These are phyloP conservation scores for Crossoptilon crossoptilon DNA, from an alignment of 2,797 vertebrate genomes.

Conservation along the genomic window DNA sequence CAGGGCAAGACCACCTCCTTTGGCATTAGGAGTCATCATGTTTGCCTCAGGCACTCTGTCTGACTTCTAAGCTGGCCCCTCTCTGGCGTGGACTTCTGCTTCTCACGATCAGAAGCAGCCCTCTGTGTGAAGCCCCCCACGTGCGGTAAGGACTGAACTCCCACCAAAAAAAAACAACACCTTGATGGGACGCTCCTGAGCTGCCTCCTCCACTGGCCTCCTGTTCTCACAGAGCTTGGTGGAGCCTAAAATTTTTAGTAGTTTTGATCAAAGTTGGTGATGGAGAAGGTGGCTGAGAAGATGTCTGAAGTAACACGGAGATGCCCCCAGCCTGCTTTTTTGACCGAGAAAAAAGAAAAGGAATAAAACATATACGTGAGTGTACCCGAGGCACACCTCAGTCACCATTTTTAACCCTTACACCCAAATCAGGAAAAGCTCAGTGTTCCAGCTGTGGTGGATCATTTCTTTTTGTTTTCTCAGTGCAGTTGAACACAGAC, in stretches of 20 bases:
- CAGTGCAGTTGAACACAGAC: fast-evolving
- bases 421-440: background rate
- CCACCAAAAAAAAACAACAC: background rate
- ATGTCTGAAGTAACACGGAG: background rate
- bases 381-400: background rate
- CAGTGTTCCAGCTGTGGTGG: background rate
- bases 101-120: background rate
- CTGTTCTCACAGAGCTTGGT: background rate
- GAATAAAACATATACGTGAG: background rate
- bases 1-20: background rate
- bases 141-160: background rate
- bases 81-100: background rate
- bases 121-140: background rate
- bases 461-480: background rate
- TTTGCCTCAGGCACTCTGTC: background rate
- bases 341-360: background rate
- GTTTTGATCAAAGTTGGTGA: background rate
- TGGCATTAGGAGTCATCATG: background rate
- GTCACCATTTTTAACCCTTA: background rate
- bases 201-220: background rate
- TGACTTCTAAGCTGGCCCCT: background rate
- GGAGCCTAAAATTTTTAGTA: background rate
- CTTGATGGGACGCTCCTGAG: background rate
- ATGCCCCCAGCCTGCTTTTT: background rate
- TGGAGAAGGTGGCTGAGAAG: background rate